Evolutionary conservation across 2,888 invertebrate genomes (phyloP).

Genomic region (Caprella mutica): DNA sequence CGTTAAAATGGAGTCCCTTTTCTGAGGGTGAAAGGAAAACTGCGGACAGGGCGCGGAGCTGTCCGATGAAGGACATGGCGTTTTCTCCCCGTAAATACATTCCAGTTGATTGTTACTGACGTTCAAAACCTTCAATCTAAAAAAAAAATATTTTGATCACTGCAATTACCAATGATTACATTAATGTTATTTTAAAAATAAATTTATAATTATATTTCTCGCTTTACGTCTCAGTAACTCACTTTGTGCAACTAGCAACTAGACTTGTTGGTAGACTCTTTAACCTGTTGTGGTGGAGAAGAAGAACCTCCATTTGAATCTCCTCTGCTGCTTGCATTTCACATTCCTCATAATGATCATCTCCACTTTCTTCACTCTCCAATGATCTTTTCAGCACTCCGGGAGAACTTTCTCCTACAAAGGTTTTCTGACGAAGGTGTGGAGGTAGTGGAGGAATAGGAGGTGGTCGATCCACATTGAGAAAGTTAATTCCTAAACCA

Average conservation of each 20-base stretch:
- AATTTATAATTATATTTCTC: too few species aligned
- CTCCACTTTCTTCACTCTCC: not conserved
- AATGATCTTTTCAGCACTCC: not conserved
- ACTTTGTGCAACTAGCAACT: too few species aligned
- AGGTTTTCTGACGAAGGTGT: not conserved
- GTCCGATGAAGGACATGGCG: too few species aligned
- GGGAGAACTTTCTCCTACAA: not conserved
- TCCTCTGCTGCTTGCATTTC: not conserved
- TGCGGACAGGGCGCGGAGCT: too few species aligned
- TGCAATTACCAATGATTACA: too few species aligned
- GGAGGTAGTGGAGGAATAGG: conserved; percentile 8
- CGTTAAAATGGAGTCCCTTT: conserved; percentile 47
- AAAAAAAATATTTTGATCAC: too few species aligned
- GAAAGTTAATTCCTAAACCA: not conserved
- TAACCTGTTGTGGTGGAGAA: conserved; percentile 66
- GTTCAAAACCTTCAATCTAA: too few species aligned
- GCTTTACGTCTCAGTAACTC: too few species aligned
- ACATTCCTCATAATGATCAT: conserved; percentile 5
- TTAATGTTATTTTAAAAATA: too few species aligned
- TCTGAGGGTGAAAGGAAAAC: too few species aligned
- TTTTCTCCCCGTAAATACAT: too few species aligned
- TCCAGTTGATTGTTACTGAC: too few species aligned
- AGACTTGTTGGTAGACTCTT: conserved; percentile 60
- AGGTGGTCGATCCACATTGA: not conserved
- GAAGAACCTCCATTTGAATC: conserved; percentile 46